Conservation (phyloP, 35 echinoderm and acorn worm genomes). For the Stichopus chloronotus region DNA sequence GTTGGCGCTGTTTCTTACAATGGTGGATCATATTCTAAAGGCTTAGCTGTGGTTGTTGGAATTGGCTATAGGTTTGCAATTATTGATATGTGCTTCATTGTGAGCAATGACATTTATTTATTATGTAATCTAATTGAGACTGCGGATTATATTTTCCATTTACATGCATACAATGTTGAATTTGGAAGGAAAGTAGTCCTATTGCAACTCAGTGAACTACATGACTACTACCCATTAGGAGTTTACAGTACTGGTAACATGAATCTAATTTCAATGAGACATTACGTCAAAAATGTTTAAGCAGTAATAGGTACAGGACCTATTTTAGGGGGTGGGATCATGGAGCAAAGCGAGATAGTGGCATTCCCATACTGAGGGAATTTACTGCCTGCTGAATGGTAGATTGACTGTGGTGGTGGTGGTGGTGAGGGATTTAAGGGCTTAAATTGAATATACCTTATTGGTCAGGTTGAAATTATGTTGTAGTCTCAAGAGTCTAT, state of each 20-base stretch:
- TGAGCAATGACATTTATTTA: background rate
- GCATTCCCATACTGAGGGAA: no score
- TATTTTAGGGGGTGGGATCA: no score
- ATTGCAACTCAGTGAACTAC: background rate
- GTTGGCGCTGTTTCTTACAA: constrained; percentile 20
- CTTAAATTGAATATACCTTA: no score
- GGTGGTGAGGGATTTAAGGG: no score
- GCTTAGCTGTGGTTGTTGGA: constrained; percentile 6
- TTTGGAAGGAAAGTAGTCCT: constrained; percentile 28
- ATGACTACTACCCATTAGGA: constrained; percentile 42
- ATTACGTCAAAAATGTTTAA: constrained; percentile 6
- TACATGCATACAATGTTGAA: constrained; percentile 42
- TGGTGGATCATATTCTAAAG: constrained; percentile 40
- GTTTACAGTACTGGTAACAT: constrained; percentile 24
- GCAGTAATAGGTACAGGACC: background rate
- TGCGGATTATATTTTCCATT: constrained; percentile 5
- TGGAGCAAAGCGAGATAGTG: no score
- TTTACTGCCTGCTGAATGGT: no score
- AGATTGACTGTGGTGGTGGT: no score
- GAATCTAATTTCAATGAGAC: constrained; percentile 44
- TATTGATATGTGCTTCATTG: constrained; percentile 52
- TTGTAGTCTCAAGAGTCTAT: no score
- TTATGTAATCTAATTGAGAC: background rate
- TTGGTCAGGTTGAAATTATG: no score
- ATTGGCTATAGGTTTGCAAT: constrained; percentile 28